These are phyloP conservation scores for Stegastes partitus DNA, from an alignment of 2,113 vertebrate species.

Conservation along the genomic window DNA sequence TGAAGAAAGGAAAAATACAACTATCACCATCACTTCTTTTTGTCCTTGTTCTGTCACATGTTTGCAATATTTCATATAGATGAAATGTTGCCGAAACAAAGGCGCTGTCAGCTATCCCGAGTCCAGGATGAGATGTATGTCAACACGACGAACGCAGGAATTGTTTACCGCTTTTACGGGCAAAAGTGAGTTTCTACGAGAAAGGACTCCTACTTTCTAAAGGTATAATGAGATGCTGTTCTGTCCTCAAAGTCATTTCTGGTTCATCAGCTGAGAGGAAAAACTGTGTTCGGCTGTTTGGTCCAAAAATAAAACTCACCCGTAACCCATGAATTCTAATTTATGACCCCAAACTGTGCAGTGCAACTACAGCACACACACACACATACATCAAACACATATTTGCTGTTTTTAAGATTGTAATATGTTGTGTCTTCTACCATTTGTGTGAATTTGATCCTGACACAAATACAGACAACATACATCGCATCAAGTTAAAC, in stretches of 20 bases:
- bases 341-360: not conserved
- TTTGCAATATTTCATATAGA: not conserved
- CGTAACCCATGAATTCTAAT: not conserved
- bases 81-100: not conserved
- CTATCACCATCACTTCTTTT: no score
- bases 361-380: not conserved
- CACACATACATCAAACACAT: no score
- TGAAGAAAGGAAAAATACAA: not conserved
- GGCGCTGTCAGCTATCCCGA: not conserved
- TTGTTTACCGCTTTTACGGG: no score
- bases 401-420: no score
- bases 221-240: slow-evolving; percentile 7
- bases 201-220: no score
- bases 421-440: no score
- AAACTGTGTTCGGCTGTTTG: not conserved
- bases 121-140: not conserved
- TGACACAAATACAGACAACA: not conserved
- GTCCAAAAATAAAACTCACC: not conserved
- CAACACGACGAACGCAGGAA: not conserved
- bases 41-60: not conserved
- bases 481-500: not conserved
- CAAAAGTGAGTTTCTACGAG: no score
- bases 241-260: not conserved
- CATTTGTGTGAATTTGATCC: not conserved
- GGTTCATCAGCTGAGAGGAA: slow-evolving; percentile 6